A percentile compares a stretch with the other conserved stretches of the same genome.
Conservation (phyloP, 2,113 vertebrate genomes). For the Anguilla japonica region DNA sequence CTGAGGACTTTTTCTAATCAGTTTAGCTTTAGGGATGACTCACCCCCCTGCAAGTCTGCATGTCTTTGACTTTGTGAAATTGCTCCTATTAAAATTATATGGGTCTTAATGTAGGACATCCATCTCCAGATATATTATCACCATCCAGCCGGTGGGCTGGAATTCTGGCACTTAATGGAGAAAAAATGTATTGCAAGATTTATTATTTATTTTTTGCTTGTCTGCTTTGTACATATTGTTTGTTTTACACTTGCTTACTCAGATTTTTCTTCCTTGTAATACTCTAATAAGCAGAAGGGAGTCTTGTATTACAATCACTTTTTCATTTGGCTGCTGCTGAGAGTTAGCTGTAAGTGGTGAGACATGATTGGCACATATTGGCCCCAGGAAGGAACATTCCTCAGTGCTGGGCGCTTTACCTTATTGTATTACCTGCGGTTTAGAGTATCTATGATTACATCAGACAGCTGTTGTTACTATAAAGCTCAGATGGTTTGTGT, state of each 20-base stretch:
- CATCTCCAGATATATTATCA: background rate
- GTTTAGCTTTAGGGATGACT: background rate
- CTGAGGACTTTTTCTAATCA: background rate
- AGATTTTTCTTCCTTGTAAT: background rate
- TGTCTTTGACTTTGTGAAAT: slow-evolving; percentile 16
- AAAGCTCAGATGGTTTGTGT: too few species aligned
- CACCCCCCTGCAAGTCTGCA: background rate
- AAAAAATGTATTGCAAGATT: background rate
- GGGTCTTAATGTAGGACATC: slow-evolving; percentile 16
- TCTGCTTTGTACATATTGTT: background rate
- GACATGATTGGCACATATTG: background rate
- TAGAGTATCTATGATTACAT: background rate
- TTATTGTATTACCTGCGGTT: background rate
- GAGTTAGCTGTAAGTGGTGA: background rate
- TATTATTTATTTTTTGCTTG: background rate
- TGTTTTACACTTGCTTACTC: background rate
- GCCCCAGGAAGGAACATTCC: background rate
- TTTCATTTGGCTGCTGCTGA: background rate
- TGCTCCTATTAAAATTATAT: slow-evolving; percentile 16
- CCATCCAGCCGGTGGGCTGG: too few species aligned
- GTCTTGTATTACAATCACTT: background rate
- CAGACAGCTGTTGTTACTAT: background rate
- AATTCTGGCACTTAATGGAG: background rate
- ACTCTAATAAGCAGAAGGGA: background rate
- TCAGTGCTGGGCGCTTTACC: background rate